Percentiles rank a stretch among this genome's conserved stretches.
Conservation (phyloP, 2,888 invertebrate genomes). For the Argyresthia albistria region DNA sequence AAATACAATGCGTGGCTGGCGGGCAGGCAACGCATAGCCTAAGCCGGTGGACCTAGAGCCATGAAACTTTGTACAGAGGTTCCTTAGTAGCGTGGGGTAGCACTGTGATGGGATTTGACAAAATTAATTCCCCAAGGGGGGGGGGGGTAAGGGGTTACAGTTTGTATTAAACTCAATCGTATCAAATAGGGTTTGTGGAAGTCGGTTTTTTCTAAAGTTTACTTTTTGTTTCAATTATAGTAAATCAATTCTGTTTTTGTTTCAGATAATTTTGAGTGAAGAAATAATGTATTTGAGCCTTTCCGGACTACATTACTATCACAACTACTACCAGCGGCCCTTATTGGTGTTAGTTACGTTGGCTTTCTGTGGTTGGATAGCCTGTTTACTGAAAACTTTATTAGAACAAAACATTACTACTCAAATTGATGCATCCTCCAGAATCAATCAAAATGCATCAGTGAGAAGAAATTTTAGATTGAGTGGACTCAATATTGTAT, state of each 20-base stretch:
- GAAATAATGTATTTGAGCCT: slow-evolving; percentile 76
- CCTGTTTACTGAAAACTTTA: slow-evolving; percentile 64
- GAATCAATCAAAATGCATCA: slow-evolving; percentile 10
- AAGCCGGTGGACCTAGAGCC: no score
- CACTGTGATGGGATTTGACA: no score
- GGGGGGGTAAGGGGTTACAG: no score
- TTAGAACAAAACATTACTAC: slow-evolving; percentile 37
- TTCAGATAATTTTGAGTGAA: slow-evolving; percentile 57
- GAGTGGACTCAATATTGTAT: slow-evolving; percentile 23
- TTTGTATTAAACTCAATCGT: no score
- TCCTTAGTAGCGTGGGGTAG: no score
- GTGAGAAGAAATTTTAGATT: not conserved
- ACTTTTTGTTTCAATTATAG: no score
- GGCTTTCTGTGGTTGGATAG: slow-evolving; percentile 82
- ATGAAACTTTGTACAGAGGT: no score
- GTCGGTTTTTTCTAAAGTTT: no score
- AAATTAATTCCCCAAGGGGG: no score
- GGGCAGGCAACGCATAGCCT: no score
- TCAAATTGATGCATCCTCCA: slow-evolving; percentile 16
- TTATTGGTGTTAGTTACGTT: slow-evolving; percentile 77
- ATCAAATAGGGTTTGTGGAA: no score
- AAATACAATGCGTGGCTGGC: no score
- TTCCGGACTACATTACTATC: slow-evolving; percentile 85
- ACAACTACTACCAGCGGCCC: slow-evolving; percentile 85
- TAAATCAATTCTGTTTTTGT: not conserved